phyloP scores from a whole-genome alignment of 2,797 vertebrate species.

The Sternotherus odoratus region DNA sequence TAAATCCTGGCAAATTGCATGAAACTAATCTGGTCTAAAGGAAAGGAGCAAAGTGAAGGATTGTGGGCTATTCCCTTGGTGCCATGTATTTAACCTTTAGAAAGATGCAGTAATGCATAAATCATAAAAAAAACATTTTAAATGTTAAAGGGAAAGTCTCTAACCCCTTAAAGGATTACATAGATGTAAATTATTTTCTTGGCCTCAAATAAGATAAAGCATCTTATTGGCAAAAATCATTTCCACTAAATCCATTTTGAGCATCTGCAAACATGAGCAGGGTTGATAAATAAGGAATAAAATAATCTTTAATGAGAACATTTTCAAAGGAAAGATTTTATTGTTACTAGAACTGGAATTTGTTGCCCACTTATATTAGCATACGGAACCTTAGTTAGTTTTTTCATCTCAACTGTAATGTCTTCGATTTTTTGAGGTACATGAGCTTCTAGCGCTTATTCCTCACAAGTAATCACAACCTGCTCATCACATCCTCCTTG shows the following conservation, averaged over 20 bases:
- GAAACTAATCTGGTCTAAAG: background rate
- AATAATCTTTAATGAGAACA: background rate
- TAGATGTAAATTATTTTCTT: background rate
- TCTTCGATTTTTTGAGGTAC: background rate
- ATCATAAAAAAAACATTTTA: conserved; percentile 5
- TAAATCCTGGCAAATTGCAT: conserved; percentile 9
- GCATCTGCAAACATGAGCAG: background rate
- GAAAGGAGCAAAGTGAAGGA: background rate
- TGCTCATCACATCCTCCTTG: background rate
- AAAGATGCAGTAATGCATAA: conserved; percentile 33
- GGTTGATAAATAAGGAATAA: background rate
- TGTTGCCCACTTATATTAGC: background rate
- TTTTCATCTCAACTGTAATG: background rate
- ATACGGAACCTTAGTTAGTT: background rate
- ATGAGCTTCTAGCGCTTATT: background rate
- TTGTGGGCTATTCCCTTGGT: background rate
- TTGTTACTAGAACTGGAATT: background rate
- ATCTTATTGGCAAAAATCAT: background rate
- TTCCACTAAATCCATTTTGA: background rate
- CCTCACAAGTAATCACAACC: background rate
- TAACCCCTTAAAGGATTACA: conserved; percentile 5
- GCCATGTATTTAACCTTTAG: conserved; percentile 40
- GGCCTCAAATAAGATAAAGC: background rate
- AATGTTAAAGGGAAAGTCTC: conserved; percentile 47
- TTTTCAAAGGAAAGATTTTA: conserved; percentile 3